These are phyloP conservation scores for Adelosebastes latens DNA, from an alignment of 2,797 vertebrate genomes.

Conservation along the genomic window DNA sequence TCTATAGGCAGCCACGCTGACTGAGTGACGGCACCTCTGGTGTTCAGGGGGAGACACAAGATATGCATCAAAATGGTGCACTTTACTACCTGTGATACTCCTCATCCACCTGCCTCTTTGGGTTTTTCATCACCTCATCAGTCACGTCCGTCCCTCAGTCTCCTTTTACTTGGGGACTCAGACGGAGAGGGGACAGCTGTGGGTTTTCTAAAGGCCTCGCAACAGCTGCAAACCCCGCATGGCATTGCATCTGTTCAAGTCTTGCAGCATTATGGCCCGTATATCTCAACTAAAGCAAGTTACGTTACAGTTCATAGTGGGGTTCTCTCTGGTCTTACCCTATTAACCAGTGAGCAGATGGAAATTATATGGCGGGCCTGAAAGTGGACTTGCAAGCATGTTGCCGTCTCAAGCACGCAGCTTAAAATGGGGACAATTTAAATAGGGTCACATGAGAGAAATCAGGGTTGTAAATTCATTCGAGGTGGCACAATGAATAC, in stretches of 20 bases:
- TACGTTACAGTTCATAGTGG: constrained; percentile 47
- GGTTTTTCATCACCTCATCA: constrained; percentile 63
- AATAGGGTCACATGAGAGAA: constrained; percentile 62
- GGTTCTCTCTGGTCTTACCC: constrained; percentile 62
- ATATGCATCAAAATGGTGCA: background rate
- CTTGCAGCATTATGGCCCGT: constrained; percentile 36
- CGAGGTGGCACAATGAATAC: constrained; percentile 45
- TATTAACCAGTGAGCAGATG: constrained; percentile 71
- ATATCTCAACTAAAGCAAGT: constrained; percentile 49
- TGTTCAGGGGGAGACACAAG: constrained; percentile 5
- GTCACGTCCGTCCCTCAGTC: constrained; percentile 58
- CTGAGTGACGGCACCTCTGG: background rate
- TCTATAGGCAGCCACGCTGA: constrained; percentile 59
- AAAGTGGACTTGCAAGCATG: constrained; percentile 44
- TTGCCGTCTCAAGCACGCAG: constrained; percentile 34
- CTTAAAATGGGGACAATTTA: constrained; percentile 59
- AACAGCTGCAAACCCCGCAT: constrained; percentile 76
- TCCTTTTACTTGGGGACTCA: constrained; percentile 47
- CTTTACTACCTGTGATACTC: constrained; percentile 47
- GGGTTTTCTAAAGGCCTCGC: constrained; percentile 56
- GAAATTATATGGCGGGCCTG: constrained; percentile 53
- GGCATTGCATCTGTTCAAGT: constrained; percentile 72
- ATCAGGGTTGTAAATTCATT: constrained; percentile 60
- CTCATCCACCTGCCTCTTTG: constrained; percentile 35
- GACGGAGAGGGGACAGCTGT: constrained; percentile 69